Percentiles rank a stretch among this genome's conserved stretches.
Conservation (phyloP, 2,888 invertebrate genomes). For the Nineta flava region DNA sequence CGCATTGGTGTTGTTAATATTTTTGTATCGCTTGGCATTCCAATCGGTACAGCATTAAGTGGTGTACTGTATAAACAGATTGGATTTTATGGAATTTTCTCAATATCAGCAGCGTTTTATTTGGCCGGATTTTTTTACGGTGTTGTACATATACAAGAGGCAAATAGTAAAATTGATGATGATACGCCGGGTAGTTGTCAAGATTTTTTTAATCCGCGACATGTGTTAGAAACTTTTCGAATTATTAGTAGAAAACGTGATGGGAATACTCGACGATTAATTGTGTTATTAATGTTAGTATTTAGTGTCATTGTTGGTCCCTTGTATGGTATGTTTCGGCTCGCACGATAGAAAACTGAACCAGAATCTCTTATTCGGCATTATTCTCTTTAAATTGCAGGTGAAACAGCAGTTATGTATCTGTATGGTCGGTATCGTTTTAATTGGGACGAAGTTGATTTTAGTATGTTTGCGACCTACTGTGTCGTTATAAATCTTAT, state of each 20-base stretch:
- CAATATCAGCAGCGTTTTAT: conserved; percentile 15
- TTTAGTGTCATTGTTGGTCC: conserved; percentile 10
- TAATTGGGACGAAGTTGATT: conserved; percentile 41
- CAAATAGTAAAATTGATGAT: conserved; percentile 6
- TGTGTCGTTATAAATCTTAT: conserved; percentile 37
- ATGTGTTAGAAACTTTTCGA: conserved; percentile 9
- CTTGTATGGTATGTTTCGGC: conserved; percentile 9
- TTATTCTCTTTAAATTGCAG: conserved; percentile 26
- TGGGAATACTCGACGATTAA: conserved; percentile 7
- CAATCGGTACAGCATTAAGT: conserved; percentile 31
- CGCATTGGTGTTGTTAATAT: conserved; percentile 40
- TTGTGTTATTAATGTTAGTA: conserved; percentile 10
- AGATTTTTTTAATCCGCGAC: conserved; percentile 12
- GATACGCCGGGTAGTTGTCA: conserved; percentile 10
- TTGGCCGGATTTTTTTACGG: conserved; percentile 16
- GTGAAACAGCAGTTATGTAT: conserved; percentile 40
- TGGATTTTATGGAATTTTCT: conserved; percentile 20
- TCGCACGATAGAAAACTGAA: no score
- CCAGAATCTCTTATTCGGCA: neutral
- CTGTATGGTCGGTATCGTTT: conserved; percentile 39
- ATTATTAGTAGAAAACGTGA: conserved; percentile 9
- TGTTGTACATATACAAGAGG: conserved; percentile 15
- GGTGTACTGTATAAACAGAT: conserved; percentile 29
- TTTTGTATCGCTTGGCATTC: conserved; percentile 33
- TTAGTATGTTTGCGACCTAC: conserved; percentile 38